These are phyloP conservation scores for Cylindroiulus punctatus DNA, from an alignment of 2,888 invertebrate species.

Conservation along the genomic window DNA sequence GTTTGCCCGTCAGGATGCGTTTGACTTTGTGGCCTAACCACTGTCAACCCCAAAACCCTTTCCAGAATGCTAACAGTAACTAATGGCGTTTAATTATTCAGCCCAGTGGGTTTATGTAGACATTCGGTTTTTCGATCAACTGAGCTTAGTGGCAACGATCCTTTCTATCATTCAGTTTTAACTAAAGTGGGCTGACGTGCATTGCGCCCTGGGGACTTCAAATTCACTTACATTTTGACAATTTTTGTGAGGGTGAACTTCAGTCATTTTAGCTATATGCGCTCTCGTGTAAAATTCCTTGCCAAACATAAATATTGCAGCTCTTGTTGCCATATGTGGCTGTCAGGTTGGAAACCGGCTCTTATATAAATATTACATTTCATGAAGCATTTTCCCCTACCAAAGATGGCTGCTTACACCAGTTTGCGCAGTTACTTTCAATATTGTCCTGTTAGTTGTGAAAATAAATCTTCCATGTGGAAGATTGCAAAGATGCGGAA, in stretches of 20 bases:
- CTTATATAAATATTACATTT: neutral
- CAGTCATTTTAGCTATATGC: neutral
- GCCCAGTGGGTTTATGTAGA: neutral
- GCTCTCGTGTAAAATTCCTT: neutral
- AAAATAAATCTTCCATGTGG: too few species aligned
- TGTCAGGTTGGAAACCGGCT: too few species aligned
- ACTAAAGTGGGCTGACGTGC: neutral
- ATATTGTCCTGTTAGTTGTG: too few species aligned
- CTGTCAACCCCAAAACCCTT: too few species aligned
- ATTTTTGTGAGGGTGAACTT: neutral
- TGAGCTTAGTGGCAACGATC: neutral
- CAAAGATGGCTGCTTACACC: too few species aligned
- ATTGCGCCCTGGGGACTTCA: neutral
- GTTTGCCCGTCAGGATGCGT: too few species aligned
- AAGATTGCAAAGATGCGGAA: too few species aligned
- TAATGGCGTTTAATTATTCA: slow-evolving; percentile 48
- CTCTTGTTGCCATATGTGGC: too few species aligned
- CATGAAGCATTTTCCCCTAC: too few species aligned
- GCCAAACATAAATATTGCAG: neutral
- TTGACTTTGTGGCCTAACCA: too few species aligned
- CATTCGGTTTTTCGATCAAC: neutral
- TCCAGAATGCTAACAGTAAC: too few species aligned
- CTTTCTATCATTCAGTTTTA: neutral
- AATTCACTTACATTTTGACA: neutral
- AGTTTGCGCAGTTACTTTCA: too few species aligned